Percentiles rank a stretch among this genome's conserved stretches.
These are phyloP conservation scores for Galaxias olidus DNA, from an alignment of 2,797 vertebrate species.

Conservation along the genomic window DNA sequence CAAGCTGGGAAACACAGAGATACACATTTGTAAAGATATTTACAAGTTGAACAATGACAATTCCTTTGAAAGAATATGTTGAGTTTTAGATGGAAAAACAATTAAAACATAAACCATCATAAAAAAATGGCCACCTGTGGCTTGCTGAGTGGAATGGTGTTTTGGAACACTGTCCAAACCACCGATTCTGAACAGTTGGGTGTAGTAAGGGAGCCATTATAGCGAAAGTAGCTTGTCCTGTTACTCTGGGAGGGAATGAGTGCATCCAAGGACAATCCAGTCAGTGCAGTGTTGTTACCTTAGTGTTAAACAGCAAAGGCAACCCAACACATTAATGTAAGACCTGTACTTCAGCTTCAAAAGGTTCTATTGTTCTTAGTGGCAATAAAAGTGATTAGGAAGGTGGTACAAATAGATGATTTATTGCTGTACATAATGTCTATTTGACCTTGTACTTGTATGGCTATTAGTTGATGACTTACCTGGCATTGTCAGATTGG, in stretches of 20 bases:
- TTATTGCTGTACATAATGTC: no score
- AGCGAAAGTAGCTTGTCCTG: constrained; percentile 74
- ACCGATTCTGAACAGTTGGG: constrained; percentile 76
- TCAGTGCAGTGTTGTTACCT: constrained; percentile 46
- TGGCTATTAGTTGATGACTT: no score
- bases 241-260: constrained; percentile 63
- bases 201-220: constrained; percentile 84
- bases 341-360: no score
- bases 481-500: constrained; percentile 45
- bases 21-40: neutral
- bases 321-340: no score
- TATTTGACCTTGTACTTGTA: no score
- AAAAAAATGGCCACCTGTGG: constrained; percentile 82
- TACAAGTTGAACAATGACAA: neutral
- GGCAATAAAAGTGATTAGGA: no score
- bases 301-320: no score
- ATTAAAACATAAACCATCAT: no score
- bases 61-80: no score
- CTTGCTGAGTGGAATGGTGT: constrained; percentile 62
- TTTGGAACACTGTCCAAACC: constrained; percentile 81
- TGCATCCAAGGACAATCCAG: constrained; percentile 52
- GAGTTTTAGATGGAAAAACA: neutral
- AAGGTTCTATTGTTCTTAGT: no score
- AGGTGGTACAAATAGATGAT: no score
- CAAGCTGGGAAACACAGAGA: constrained; percentile 62